These are phyloP conservation scores for Eilema caniola DNA, from an alignment of 2,888 invertebrate genomes.

Conservation along the genomic window DNA sequence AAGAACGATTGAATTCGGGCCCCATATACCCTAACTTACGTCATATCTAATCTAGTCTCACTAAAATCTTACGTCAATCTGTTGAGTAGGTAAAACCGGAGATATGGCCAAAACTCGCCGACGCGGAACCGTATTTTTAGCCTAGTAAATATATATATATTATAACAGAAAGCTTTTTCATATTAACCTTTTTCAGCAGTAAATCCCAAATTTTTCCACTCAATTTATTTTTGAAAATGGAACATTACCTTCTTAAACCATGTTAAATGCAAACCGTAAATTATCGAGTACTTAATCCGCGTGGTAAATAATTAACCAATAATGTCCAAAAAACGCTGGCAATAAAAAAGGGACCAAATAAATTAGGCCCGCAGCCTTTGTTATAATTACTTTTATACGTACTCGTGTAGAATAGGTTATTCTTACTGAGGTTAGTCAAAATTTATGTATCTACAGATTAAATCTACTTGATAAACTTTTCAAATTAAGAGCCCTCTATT, in stretches of 20 bases:
- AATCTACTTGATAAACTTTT: too few relatives aligned
- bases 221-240: slow-evolving; percentile 39
- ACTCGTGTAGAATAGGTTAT: slow-evolving; percentile 19
- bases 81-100: too few relatives aligned
- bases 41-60: too few relatives aligned
- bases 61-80: too few relatives aligned
- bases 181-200: too few relatives aligned
- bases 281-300: slow-evolving; percentile 53
- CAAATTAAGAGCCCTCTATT: not conserved
- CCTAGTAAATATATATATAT: too few relatives aligned
- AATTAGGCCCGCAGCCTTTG: slow-evolving; percentile 67
- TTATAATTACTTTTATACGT: slow-evolving; percentile 66
- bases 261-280: slow-evolving; percentile 50
- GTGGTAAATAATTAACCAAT: slow-evolving; percentile 64
- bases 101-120: too few relatives aligned
- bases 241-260: slow-evolving; percentile 33
- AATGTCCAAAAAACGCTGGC: slow-evolving; percentile 65
- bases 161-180: too few relatives aligned
- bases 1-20: too few relatives aligned
- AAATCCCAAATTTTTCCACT: slow-evolving; percentile 26
- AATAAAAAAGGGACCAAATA: slow-evolving; percentile 65
- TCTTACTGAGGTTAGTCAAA: not conserved
- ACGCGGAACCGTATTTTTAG: too few relatives aligned
- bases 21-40: too few relatives aligned
- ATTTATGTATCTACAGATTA: not conserved